Evolutionary conservation across 2,797 vertebrate species (phyloP).

Genomic region (Rhincodon typus): DNA sequence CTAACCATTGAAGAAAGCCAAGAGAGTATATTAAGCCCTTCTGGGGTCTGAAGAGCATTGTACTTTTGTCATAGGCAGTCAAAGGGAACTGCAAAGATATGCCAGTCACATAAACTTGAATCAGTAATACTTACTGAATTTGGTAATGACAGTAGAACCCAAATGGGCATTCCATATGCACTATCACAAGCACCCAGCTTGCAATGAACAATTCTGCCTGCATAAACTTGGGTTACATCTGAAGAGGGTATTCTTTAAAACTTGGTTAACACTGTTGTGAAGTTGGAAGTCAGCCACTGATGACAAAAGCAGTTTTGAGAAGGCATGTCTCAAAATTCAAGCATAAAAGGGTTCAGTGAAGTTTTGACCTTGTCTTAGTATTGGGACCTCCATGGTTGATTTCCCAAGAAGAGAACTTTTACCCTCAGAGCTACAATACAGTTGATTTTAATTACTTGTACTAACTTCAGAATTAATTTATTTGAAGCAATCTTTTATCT

Average conservation of each 20-base stretch:
- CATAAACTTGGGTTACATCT: neutral
- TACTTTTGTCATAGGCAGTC: neutral
- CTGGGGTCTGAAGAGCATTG: neutral
- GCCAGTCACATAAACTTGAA: neutral
- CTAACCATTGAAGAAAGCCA: neutral
- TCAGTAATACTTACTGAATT: neutral
- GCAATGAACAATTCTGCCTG: neutral
- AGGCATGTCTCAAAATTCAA: neutral
- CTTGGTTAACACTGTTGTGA: neutral
- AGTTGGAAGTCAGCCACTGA: neutral
- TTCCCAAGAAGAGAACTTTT: neutral
- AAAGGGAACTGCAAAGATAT: neutral
- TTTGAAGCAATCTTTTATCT: neutral
- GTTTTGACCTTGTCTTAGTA: neutral
- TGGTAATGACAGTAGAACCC: neutral
- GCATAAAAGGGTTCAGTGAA: neutral
- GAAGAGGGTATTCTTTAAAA: neutral
- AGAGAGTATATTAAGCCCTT: neutral
- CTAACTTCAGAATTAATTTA: neutral
- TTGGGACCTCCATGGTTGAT: neutral
- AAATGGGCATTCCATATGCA: neutral
- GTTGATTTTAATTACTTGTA: neutral
- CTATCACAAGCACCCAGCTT: neutral
- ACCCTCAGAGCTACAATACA: neutral
- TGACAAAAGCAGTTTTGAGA: neutral